Conservation (phyloP, 1,140 invertebrate species). For the Drosophila quadrilineata region DNA sequence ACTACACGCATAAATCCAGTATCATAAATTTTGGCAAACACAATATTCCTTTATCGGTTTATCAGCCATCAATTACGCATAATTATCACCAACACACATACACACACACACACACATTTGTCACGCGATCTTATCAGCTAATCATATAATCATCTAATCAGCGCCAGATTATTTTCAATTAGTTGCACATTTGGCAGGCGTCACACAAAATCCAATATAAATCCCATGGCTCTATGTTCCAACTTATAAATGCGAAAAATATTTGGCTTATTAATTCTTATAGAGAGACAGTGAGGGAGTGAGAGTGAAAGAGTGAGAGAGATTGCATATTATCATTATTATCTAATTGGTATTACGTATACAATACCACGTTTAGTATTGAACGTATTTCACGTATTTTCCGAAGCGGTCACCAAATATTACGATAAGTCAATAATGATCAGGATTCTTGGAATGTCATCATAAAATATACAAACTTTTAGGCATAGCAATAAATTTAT, state of each 20-base stretch:
- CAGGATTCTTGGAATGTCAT: no score
- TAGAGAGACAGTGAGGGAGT: no score
- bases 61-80: constrained; percentile 68
- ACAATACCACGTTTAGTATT: constrained; percentile 40
- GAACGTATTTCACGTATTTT: constrained; percentile 4
- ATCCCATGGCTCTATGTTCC: constrained; percentile 45
- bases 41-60: constrained; percentile 20
- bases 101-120: constrained; percentile 39
- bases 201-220: constrained; percentile 64
- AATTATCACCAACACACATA: constrained; percentile 44
- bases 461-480: no score
- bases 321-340: constrained; percentile 41
- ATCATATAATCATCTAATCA: constrained; percentile 48
- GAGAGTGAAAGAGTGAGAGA: no score
- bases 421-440: no score
- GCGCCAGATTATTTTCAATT: constrained; percentile 73
- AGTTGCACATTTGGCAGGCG: constrained; percentile 49
- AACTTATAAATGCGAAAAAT: no score
- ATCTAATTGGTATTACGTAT: constrained; percentile 41
- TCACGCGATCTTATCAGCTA: constrained; percentile 59
- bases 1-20: not conserved
- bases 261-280: constrained; percentile 62
- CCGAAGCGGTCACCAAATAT: no score
- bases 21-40: constrained; percentile 8
- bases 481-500: not conserved